Base-by-base conservation (phyloP, 2,797 vertebrate genomes). In the Sebastes glaucus region DNA sequence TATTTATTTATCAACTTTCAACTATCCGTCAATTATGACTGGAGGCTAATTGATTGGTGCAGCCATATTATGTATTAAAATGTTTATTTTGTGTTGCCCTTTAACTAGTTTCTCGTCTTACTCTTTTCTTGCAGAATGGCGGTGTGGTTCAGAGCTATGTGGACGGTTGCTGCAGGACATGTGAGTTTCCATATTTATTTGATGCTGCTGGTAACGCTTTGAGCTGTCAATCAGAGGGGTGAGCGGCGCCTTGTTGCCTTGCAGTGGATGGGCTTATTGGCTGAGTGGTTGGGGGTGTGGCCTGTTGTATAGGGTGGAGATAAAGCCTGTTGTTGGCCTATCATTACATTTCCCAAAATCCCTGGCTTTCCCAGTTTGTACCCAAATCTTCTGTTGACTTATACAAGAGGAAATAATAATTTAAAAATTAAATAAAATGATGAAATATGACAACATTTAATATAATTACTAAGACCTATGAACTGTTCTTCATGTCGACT, bases 91-190 rank as follows among this genome's bases (percentile, higher is more conserved):
- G 5, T 70, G 10, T 74, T 62, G 60, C 10, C 10, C 3, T 11
- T 49, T 62, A 6, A 30, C 9, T 57, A 11, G 6, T 65, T 62
- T 55, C 1, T 60, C 4, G 4, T 71, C 11, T 60, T 49, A 4
- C 42, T 71, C 42, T 90, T 90, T 13, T 87, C 85, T 93, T 93
- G 74, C 96, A 99, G 98, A 99, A 96, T 88, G 98, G 98, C 46
- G 98, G 98, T 33, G 90, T 96, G 90, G 96, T 99, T 88, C 97
- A 98, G 94, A 97, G 91, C 10, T 99, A 97, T 81, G 97, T 97
- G 66, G 97, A 98, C 71, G 98, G 98, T 90, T 99, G 98, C 96
- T 99, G 98, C 96, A 98, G 94, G 95, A 99, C 97, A 92, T 99
- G 98, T 99, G 96, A 99, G 98, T 99, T 82, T 88, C 42, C 63